Conservation (phyloP, 2,113 vertebrate genomes). For the Brienomyrus longianalis region DNA sequence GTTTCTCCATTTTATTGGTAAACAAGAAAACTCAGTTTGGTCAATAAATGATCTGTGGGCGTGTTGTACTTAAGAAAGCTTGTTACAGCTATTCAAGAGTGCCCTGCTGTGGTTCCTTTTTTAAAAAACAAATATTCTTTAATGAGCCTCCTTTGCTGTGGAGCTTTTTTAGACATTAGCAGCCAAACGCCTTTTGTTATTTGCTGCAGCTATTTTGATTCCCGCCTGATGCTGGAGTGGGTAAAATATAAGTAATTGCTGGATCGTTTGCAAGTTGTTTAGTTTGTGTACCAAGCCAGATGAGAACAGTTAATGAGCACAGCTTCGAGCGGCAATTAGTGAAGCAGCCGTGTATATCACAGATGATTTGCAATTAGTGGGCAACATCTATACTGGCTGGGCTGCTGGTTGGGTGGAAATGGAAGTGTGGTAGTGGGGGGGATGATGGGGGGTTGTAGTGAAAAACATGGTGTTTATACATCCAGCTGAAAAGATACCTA, state of each 20-base stretch:
- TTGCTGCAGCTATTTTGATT: conserved; percentile 79
- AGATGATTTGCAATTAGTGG: conserved; percentile 80
- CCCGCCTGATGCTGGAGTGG: conserved; percentile 59
- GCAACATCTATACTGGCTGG: conserved; percentile 49
- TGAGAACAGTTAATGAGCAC: conserved; percentile 90
- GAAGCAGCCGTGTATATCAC: conserved; percentile 74
- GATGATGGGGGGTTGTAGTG: neutral
- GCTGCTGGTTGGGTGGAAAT: conserved; percentile 21
- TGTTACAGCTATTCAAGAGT: conserved; percentile 34
- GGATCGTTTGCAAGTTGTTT: conserved; percentile 90
- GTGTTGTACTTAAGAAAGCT: conserved; percentile 36
- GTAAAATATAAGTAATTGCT: conserved; percentile 84
- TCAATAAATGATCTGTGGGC: conserved; percentile 51
- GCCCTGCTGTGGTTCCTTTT: conserved; percentile 37
- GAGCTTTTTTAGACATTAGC: conserved; percentile 62
- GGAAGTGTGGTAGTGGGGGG: neutral
- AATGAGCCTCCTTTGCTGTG: conserved; percentile 70
- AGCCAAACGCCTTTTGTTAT: conserved; percentile 78
- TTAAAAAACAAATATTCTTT: conserved; percentile 40
- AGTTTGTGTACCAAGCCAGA: conserved; percentile 85
- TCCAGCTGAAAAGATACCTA: conserved; percentile 11
- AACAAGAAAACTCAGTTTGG: conserved; percentile 52
- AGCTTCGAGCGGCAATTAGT: conserved; percentile 89
- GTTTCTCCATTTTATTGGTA: conserved; percentile 47
- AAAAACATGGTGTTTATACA: conserved; percentile 18